Percentiles rank a stretch among this genome's conserved stretches.
Conservation (phyloP, 2,113 vertebrate genomes). For the Tetrao urogallus region DNA sequence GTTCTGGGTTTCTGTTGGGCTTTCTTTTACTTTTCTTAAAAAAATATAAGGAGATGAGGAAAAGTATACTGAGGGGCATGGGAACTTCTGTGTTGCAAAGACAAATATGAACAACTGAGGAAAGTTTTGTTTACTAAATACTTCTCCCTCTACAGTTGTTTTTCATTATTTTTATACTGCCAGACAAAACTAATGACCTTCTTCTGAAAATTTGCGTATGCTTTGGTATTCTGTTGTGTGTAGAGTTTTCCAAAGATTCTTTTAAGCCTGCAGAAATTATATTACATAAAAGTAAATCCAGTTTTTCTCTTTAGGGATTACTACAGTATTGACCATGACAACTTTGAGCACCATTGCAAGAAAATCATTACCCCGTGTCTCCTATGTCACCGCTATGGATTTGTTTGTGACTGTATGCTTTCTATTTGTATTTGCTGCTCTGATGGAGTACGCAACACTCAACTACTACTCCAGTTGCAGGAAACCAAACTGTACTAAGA, state of each 20-base stretch:
- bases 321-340: slow-evolving; percentile 96
- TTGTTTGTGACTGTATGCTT: slow-evolving; percentile 98
- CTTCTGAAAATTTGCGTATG: background rate
- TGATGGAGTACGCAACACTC: slow-evolving; percentile 96
- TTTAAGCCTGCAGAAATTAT: background rate
- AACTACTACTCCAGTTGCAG: slow-evolving; percentile 92
- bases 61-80: background rate
- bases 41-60: background rate
- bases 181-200: background rate
- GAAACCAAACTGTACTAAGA: slow-evolving; percentile 80
- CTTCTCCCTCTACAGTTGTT: background rate
- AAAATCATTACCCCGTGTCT: slow-evolving; percentile 93
- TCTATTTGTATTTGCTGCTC: slow-evolving; percentile 94
- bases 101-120: background rate
- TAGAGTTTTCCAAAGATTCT: background rate
- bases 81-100: background rate
- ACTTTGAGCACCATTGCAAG: slow-evolving; percentile 94
- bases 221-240: background rate
- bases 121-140: background rate
- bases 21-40: background rate
- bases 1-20: background rate
- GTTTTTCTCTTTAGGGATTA: slow-evolving; percentile 85
- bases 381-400: slow-evolving; percentile 97
- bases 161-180: background rate
- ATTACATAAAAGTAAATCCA: background rate